These are phyloP conservation scores for Gymnorhina tibicen DNA, from an alignment of 2,113 vertebrate species.

Conservation along the genomic window DNA sequence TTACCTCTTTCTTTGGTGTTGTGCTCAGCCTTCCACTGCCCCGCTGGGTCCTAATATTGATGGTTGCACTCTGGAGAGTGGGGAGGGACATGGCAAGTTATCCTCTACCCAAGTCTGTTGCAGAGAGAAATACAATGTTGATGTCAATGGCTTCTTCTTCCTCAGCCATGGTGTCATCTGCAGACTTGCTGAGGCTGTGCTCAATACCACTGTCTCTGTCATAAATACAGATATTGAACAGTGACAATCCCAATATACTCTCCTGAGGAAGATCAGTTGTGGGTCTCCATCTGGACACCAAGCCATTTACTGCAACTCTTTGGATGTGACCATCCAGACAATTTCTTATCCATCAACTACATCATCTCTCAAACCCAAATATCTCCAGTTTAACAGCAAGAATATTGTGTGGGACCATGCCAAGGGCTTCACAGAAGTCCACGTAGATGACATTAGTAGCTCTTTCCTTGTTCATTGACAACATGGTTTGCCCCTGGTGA, in stretches of 20 bases:
- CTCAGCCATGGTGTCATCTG: background rate
- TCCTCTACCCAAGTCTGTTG: background rate
- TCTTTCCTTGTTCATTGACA: background rate
- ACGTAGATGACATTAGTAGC: background rate
- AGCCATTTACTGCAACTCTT: background rate
- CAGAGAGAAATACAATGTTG: background rate
- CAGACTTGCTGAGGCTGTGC: background rate
- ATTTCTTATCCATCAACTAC: background rate
- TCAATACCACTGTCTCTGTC: background rate
- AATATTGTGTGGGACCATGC: too few species aligned
- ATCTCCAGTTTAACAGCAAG: background rate
- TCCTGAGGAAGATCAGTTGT: background rate
- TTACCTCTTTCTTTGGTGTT: background rate
- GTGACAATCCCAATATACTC: background rate
- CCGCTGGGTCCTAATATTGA: background rate
- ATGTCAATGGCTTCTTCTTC: background rate
- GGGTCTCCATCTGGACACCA: background rate
- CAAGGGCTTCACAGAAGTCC: background rate
- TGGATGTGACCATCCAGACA: accelerated
- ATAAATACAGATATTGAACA: background rate
- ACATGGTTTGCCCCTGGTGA: background rate
- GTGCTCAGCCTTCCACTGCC: background rate
- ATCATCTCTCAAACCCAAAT: background rate
- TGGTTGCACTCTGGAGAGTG: background rate
- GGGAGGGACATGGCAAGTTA: background rate